Evolutionary conservation across 37 sponge, comb jelly and placozoan genomes (phyloP).

Genomic region (Beroe ovata): DNA sequence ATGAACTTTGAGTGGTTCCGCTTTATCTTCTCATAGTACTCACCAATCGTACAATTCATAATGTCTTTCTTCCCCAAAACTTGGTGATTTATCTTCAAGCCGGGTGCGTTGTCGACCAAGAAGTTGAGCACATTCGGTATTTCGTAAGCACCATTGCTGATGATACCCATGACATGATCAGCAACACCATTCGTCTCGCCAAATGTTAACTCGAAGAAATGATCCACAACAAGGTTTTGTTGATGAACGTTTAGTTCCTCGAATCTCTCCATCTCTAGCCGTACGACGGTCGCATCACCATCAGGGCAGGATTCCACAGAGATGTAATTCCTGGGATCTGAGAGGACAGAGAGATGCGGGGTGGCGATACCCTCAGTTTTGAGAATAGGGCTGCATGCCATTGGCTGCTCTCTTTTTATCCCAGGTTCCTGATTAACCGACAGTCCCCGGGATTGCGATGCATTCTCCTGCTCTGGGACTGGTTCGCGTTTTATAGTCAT

Average conservation of each 20-base stretch:
- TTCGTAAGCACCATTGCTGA: conserved; percentile 72
- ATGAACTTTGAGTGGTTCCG: conserved; percentile 71
- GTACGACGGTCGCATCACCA: conserved; percentile 40
- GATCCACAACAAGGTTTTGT: conserved; percentile 40
- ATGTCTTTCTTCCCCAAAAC: conserved; percentile 74
- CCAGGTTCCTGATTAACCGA: no score
- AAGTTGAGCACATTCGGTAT: conserved; percentile 79
- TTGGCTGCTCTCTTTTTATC: not conserved
- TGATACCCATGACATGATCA: conserved; percentile 82
- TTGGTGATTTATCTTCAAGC: conserved; percentile 39
- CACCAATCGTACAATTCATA: conserved; percentile 72
- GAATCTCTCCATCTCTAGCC: conserved; percentile 19
- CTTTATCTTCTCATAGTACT: conserved; percentile 72
- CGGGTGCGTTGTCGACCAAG: conserved; percentile 66
- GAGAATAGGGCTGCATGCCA: not conserved
- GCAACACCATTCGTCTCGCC: conserved; percentile 69
- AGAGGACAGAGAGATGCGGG: not conserved
- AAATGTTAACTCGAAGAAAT: conserved; percentile 55
- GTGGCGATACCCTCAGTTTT: conserved; percentile 47
- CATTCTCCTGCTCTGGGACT: not conserved
- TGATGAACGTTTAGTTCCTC: not conserved
- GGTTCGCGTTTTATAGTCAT: not conserved
- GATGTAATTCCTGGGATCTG: conserved; percentile 22
- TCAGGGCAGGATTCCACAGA: conserved; percentile 32
- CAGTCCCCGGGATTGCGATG: no score